These are phyloP conservation scores for Caenorhabditis remanei DNA, from an alignment of 1,140 invertebrate genomes.

Conservation along the genomic window DNA sequence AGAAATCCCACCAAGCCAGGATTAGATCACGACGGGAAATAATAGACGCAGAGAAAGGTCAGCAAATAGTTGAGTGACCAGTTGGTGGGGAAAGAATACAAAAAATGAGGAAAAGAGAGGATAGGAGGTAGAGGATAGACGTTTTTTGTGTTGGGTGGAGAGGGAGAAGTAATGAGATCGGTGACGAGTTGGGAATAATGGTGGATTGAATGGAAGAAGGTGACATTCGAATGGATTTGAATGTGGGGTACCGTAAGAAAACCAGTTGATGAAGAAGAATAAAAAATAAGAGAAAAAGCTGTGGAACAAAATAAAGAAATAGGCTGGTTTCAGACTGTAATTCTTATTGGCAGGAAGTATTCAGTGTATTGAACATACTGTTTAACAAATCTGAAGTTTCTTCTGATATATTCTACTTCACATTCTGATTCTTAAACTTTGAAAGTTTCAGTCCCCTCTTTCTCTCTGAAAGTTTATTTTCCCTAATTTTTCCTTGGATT, in stretches of 20 bases:
- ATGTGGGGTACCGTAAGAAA: slow-evolving; percentile 13
- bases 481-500: too few species aligned
- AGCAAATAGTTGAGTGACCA: slow-evolving; percentile 48
- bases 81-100: slow-evolving; percentile 7
- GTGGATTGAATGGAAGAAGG: background rate
- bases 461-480: too few species aligned
- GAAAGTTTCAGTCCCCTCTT: too few species aligned
- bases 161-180: slow-evolving; percentile 20
- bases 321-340: too few species aligned
- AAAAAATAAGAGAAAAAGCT: background rate
- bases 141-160: slow-evolving; percentile 25
- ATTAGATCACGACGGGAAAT: background rate
- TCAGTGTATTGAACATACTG: too few species aligned
- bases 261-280: background rate
- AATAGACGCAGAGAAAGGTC: slow-evolving; percentile 39
- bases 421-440: too few species aligned
- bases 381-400: too few species aligned
- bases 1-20: slow-evolving; percentile 30
- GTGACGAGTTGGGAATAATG: slow-evolving; percentile 21
- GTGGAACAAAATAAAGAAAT: background rate
- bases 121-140: background rate
- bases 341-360: too few species aligned
- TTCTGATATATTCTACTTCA: too few species aligned
- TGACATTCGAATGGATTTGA: slow-evolving; percentile 6
- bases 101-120: background rate